Base-by-base conservation (phyloP, 1,140 invertebrate genomes). In the Drosophila parvula region DNA sequence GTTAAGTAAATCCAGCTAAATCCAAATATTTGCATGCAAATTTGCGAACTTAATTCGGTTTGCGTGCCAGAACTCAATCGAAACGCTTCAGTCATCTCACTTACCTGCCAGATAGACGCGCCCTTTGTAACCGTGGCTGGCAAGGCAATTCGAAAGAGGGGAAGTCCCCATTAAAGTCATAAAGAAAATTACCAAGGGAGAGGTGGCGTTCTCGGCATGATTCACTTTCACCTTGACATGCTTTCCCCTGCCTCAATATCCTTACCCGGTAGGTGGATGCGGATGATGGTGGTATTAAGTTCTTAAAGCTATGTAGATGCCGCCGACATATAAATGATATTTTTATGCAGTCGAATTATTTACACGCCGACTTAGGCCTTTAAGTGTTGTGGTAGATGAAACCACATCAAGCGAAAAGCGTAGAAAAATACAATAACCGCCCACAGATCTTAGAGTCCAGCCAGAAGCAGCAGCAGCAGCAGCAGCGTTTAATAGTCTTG, bases 371-470 rank as follows among this genome's bases (percentile, higher is more conserved):
- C 36, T 71, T 71, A 71, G 56, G 61, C 53, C 44, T 79, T 80
- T 50, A 77, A 67, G 44, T 55, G 27, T 43, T 67, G 53, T 30
- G 68, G 32, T 51, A 75, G 50, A 41, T 76, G 73, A 59, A 81
- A 71, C 83, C 83, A 77, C 79, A 83, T 71, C 68, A 71, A 71
- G 43, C 65, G 67, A 61, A 65, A 63, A 32, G 45, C 61, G 18
- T 53, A 30, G 32, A 62, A 74, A 77, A 86, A 40, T 47, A 76
- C 79, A 88, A 88, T 78, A 88, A 78, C 68, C 83, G 79, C 82
- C 83, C 82, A 78, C 82, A 76, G 16, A 32, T 38, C 48, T 67
- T 64, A n/a, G 43, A 73, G 83, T 61, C 75, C 71, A 53, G 22
- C 51, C 14, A n/a, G 6, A 11, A 12, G 36, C 38, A 22, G 22